Percentiles rank a stretch among this genome's conserved stretches.
phyloP scores from a whole-genome alignment of 2,797 vertebrate genomes.

The Austrolebias charrua region DNA sequence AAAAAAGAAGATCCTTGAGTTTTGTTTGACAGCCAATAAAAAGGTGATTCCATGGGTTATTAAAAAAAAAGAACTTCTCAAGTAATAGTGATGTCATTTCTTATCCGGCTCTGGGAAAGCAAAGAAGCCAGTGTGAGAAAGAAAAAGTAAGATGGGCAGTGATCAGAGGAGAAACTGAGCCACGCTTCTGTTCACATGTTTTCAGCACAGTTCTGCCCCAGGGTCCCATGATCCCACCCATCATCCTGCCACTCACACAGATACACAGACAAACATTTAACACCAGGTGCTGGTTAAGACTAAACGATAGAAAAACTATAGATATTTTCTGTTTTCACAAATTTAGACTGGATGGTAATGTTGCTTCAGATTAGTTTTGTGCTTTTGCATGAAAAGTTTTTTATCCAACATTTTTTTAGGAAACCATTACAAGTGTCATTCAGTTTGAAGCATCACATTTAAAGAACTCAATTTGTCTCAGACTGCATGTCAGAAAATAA shows the following conservation, averaged over 20 bases:
- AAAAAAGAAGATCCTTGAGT: conserved; percentile 12
- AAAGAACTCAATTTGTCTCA: not conserved
- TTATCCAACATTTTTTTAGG: not conserved
- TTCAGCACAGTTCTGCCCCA: conserved; percentile 39
- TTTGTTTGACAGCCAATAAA: conserved; percentile 34
- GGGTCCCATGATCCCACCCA: conserved; percentile 58
- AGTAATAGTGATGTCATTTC: conserved; percentile 31
- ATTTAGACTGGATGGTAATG: too few relatives aligned
- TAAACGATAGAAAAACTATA: conserved; percentile 66
- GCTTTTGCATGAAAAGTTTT: too few relatives aligned
- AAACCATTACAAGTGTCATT: not conserved
- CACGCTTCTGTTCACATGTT: conserved; percentile 54
- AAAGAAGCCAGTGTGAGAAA: conserved; percentile 52
- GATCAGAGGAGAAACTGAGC: conserved; percentile 37
- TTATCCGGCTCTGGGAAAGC: conserved; percentile 26
- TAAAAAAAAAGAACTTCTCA: conserved; percentile 26
- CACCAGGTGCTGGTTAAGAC: conserved; percentile 52
- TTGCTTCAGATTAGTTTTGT: too few relatives aligned
- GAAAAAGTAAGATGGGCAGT: conserved; percentile 34
- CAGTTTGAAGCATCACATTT: not conserved
- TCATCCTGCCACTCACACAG: conserved; percentile 50
- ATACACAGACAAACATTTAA: conserved; percentile 27
- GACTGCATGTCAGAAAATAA: not conserved
- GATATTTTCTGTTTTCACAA: conserved; percentile 5
- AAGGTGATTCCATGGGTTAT: conserved; percentile 34